Evolutionary conservation across 2,888 invertebrate species (phyloP), one percentile per base, ranked within the genome.

Genomic region (Rhaphigaster nebulosa): DNA sequence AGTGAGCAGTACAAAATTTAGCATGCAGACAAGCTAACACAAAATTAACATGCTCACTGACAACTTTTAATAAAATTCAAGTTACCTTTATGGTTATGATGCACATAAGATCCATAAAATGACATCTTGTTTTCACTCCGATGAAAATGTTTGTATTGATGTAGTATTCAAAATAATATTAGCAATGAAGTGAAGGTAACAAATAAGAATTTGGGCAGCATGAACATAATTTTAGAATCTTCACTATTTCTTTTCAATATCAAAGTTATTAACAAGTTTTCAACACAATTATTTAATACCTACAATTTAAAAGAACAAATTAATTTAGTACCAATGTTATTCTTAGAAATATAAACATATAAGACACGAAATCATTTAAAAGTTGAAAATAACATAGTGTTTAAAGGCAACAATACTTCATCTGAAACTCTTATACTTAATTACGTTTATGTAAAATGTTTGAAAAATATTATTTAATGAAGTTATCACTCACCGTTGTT

Each of bases 11-110:
- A 18, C 2, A 76, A 8, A 20, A 76, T 38, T n/a, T 15, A n/a
- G 23, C 84, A 84, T 45, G 84, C 84, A 45, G 15, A 84, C 26
- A 80, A 80, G 2, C 23, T n/a, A n/a, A 80, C 15, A 60, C 26
- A 80, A 80, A 8, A 20, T 76, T 1, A 80, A 80, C 80, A 38
- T 80, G 80, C 80, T 6, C 0, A 45, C 12, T 50, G 8, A 45
- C 10, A 45, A 84, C 15, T 15, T 45, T 26, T 13, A 84, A 84
- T 84, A 45, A 65, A 23, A 88, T 26, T 23, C 23, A 38, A 15
- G 34, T 88, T 88, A 88, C 88, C 88, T 88, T 88, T 88, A 41
- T 87, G 87, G 56, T 88, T 88, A 41, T 87, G 87, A 50, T 20
- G 88, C 20, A 60, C 15, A 34, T 56, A 60, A 56, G 29, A 15